These are phyloP conservation scores for Eidolon helvum DNA, from an alignment of 2,113 vertebrate genomes.

Conservation along the genomic window DNA sequence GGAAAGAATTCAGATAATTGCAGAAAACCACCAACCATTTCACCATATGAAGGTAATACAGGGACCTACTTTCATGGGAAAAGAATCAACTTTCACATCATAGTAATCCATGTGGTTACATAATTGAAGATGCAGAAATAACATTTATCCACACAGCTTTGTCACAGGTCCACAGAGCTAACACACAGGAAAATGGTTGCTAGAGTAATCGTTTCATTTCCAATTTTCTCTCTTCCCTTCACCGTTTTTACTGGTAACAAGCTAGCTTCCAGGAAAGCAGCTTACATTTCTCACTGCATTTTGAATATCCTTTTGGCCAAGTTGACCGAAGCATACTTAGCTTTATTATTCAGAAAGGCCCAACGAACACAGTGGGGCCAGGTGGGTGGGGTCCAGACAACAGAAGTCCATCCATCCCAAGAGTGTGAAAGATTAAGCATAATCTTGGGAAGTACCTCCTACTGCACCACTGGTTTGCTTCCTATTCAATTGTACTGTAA, in stretches of 20 bases:
- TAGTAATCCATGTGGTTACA: neutral
- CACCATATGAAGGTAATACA: neutral
- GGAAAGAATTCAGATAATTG: neutral
- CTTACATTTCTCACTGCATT: neutral
- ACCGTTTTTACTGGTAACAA: neutral
- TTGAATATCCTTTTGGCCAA: neutral
- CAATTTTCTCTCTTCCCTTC: neutral
- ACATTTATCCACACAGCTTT: neutral
- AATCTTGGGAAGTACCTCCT: neutral
- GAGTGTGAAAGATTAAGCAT: neutral
- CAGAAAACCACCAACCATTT: neutral
- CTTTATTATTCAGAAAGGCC: neutral
- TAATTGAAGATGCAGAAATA: neutral
- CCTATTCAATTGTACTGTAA: neutral
- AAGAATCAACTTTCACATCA: neutral
- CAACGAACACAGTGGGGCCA: neutral
- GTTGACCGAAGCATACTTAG: neutral
- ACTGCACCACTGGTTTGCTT: neutral
- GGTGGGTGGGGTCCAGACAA: neutral
- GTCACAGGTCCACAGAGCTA: neutral
- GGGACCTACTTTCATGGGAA: neutral
- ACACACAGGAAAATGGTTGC: neutral
- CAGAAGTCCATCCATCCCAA: neutral
- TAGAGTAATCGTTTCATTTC: neutral
- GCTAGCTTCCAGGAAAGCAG: neutral